Percentiles rank a stretch among this genome's conserved stretches.
Conservation (phyloP, 2,797 vertebrate genomes). For the Holocentrus rufus region DNA sequence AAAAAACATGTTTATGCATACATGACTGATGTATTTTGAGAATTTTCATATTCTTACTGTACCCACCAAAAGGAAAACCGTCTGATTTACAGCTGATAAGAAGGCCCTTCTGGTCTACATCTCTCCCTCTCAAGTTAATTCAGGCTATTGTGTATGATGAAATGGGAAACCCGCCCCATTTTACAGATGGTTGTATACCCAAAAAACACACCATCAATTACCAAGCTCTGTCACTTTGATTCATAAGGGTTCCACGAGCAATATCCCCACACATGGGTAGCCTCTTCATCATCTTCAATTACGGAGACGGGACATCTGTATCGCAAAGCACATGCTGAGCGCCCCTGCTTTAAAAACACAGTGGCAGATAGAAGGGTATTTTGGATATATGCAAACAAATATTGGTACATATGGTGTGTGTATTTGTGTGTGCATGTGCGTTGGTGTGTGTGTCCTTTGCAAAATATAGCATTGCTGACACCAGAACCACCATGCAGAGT, state of each 20-base stretch:
- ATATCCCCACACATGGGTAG: constrained; percentile 55
- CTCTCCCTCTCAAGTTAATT: constrained; percentile 27
- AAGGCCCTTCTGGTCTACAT: constrained; percentile 14
- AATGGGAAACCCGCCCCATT: constrained; percentile 24
- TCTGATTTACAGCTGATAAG: constrained; percentile 34
- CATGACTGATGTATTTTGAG: constrained; percentile 14
- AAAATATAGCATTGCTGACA: constrained; percentile 20
- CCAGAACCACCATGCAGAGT: constrained; percentile 22
- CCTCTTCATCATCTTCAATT: constrained; percentile 71
- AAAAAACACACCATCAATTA: constrained; percentile 59
- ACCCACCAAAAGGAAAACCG: constrained; percentile 24
- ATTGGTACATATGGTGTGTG: constrained; percentile 23
- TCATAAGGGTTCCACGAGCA: constrained; percentile 61
- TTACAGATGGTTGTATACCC: constrained; percentile 42
- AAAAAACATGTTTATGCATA: constrained; percentile 13
- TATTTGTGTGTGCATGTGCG: not conserved
- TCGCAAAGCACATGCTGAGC: constrained; percentile 52
- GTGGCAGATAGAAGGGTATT: constrained; percentile 25
- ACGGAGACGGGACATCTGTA: constrained; percentile 60
- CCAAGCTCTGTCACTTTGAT: constrained; percentile 65
- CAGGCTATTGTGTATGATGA: constrained; percentile 28
- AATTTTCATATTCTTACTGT: constrained; percentile 27
- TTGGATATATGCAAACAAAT: constrained; percentile 45
- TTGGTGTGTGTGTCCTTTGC: constrained; percentile 2
- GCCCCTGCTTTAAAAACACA: constrained; percentile 26